A percentile compares a stretch with the other conserved stretches of the same genome.
Evolutionary conservation across 1,140 invertebrate species (phyloP).

Genomic region (Bombus confusus): DNA sequence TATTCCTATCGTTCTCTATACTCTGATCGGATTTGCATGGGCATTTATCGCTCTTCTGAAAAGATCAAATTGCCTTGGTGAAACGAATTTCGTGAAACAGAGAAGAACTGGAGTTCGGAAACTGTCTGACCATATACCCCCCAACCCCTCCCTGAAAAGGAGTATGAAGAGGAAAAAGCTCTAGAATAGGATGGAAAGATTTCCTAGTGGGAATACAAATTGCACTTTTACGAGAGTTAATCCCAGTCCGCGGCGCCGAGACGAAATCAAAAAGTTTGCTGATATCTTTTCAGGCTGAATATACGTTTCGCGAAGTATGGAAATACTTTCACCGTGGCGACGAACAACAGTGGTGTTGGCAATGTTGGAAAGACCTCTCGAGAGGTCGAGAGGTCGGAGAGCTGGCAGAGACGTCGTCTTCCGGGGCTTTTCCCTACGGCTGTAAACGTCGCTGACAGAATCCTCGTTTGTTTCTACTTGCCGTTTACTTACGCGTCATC

Average conservation of each 20-base stretch:
- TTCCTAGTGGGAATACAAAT: constrained; percentile 53
- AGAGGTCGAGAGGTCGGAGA: constrained; percentile 52
- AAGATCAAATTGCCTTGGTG: background rate
- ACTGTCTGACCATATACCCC: background rate
- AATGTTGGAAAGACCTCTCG: constrained; percentile 43
- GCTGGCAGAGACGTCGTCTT: constrained; percentile 41
- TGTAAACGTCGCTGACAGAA: constrained; percentile 49
- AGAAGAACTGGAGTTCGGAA: constrained; percentile 9
- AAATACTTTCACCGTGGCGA: constrained; percentile 48
- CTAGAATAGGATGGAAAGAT: background rate
- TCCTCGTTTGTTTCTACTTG: constrained; percentile 50
- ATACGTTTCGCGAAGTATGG: constrained; percentile 49
- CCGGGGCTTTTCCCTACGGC: constrained; percentile 36
- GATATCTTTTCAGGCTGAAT: constrained; percentile 53
- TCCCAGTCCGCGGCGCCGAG: constrained; percentile 32
- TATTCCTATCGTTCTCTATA: background rate
- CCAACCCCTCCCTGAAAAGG: background rate
- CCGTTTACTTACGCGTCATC: background rate
- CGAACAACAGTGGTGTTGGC: constrained; percentile 4
- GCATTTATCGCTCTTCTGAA: background rate
- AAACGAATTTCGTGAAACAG: background rate
- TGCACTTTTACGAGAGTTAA: constrained; percentile 57
- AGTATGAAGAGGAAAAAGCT: background rate
- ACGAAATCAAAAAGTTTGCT: constrained; percentile 58
- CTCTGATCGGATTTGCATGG: background rate